Conservation (phyloP, 2,113 vertebrate genomes). For the Plotosus lineatus region DNA sequence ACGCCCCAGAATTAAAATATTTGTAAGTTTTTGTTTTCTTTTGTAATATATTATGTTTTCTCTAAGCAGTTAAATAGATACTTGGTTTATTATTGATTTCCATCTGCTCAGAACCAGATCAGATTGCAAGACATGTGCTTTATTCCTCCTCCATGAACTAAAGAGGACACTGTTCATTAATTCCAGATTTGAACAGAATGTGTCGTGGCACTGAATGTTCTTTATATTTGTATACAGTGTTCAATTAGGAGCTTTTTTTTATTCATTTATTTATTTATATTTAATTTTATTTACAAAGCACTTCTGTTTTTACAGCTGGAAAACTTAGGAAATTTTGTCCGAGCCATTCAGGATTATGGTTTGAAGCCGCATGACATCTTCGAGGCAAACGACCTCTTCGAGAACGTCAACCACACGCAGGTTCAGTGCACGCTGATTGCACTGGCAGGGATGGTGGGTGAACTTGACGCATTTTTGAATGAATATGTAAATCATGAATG, state of each 20-base stretch:
- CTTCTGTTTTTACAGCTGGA: conserved; percentile 76
- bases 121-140: not conserved
- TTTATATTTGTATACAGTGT: not conserved
- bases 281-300: too few relatives aligned
- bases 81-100: not conserved
- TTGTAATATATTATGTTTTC: not conserved
- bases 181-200: conserved; percentile 29
- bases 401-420: conserved; percentile 91
- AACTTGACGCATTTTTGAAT: not conserved
- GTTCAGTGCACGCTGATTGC: conserved; percentile 89
- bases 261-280: too few relatives aligned
- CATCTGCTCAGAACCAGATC: not conserved
- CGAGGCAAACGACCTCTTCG: conserved; percentile 94
- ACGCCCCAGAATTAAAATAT: not conserved
- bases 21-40: not conserved
- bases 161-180: conserved; percentile 1
- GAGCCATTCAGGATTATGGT: conserved; percentile 85
- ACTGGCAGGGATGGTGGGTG: conserved; percentile 87
- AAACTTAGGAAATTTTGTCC: conserved; percentile 92
- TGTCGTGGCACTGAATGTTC: not conserved
- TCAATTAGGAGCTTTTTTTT: not conserved
- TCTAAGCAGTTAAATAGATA: not conserved
- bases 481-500: not conserved
- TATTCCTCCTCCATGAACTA: conserved; percentile 1
- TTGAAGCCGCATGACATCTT: conserved; percentile 88